These are phyloP conservation scores for Peromyscus melanophrys DNA, from an alignment of 2,797 vertebrate genomes.

Conservation along the genomic window DNA sequence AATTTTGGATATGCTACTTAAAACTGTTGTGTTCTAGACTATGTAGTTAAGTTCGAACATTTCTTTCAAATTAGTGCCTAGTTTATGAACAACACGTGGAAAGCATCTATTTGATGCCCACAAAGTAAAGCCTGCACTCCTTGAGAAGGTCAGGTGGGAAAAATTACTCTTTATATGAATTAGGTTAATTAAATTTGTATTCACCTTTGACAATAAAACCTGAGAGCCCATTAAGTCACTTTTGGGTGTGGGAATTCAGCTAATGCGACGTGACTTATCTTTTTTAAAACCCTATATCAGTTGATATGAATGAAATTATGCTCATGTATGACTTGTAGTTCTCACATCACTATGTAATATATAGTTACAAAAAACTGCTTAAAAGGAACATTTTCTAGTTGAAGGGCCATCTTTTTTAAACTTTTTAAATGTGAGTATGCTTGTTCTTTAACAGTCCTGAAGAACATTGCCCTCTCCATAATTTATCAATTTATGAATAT, in stretches of 20 bases:
- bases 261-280: neutral
- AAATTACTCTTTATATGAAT: conserved; percentile 11
- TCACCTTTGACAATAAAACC: conserved; percentile 25
- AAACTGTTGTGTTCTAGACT: neutral
- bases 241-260: neutral
- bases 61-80: neutral
- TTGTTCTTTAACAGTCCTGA: neutral
- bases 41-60: neutral
- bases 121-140: neutral
- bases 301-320: neutral
- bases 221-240: neutral
- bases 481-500: conserved; percentile 31
- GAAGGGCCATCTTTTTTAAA: neutral
- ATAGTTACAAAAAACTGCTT: neutral
- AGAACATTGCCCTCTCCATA: neutral
- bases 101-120: neutral
- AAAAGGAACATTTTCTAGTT: neutral
- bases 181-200: conserved; percentile 1
- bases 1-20: conserved; percentile 24
- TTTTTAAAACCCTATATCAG: neutral
- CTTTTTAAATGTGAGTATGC: neutral
- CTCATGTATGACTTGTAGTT: neutral
- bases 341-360: neutral
- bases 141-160: neutral
- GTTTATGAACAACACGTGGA: neutral